These are phyloP conservation scores for Tetramorium simillimum DNA, from an alignment of 1,140 invertebrate species.

Conservation along the genomic window DNA sequence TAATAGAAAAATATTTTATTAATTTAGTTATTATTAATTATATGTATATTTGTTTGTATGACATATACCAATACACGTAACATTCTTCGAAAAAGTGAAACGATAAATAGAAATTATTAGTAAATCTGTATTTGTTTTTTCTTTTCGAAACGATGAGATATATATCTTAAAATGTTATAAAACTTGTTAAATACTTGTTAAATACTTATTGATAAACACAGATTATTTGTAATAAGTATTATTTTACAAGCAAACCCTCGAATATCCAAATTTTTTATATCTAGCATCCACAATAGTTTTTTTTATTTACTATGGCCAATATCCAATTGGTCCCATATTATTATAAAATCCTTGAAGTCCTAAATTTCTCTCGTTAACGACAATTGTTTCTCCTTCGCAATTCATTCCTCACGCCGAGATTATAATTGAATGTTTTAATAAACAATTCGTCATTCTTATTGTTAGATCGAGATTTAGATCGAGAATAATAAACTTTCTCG, in stretches of 20 bases:
- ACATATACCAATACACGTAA: not conserved
- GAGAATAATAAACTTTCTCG: constrained; percentile 48
- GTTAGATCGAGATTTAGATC: not conserved
- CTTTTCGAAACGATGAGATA: not conserved
- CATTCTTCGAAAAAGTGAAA: not conserved
- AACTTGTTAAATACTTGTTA: not conserved
- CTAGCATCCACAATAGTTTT: not conserved
- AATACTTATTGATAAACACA: not conserved
- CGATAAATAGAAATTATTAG: no score
- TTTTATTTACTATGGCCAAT: not conserved
- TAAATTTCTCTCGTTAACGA: not conserved
- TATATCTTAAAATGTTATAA: not conserved
- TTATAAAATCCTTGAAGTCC: not conserved
- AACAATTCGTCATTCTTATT: not conserved
- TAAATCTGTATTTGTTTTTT: not conserved
- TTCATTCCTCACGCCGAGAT: not conserved
- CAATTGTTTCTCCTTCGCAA: not conserved
- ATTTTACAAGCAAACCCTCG: not conserved
- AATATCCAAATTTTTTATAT: not conserved
- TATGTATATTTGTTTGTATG: not conserved
- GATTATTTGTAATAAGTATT: not conserved
- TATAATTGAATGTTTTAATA: not conserved
- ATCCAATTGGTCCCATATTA: not conserved
- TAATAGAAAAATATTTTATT: no score
- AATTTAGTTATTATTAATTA: not conserved